Evolutionary conservation across 92 coral and sea anemone species (phyloP).

Genomic region (Paragorgia papillata): DNA sequence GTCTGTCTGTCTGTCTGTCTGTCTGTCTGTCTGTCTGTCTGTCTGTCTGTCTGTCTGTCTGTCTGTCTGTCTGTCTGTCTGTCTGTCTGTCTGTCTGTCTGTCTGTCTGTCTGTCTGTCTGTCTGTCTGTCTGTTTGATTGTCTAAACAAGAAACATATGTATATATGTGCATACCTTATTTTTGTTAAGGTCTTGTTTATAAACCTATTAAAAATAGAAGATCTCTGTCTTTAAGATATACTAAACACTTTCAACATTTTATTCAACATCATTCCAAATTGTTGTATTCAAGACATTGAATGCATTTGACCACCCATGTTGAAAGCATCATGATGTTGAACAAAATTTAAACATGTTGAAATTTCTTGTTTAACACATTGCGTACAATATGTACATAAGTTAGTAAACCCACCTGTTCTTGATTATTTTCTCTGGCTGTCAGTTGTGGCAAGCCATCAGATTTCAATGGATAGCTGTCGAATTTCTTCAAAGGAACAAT

Average conservation of each 20-base stretch:
- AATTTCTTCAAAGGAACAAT: constrained; percentile 6
- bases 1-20: too few relatives aligned
- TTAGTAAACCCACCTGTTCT: constrained; percentile 25
- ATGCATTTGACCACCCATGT: too few relatives aligned
- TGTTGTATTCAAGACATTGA: too few relatives aligned
- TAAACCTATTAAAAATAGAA: not conserved
- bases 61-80: not conserved
- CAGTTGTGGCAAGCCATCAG: constrained; percentile 40
- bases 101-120: not conserved
- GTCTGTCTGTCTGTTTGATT: not conserved
- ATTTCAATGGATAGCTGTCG: constrained; percentile 9
- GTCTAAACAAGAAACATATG: not conserved
- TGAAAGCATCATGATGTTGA: too few relatives aligned
- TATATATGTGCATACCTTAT: not conserved
- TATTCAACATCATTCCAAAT: too few relatives aligned
- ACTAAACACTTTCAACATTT: too few relatives aligned
- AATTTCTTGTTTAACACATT: too few relatives aligned
- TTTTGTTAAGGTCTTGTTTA: not conserved
- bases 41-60: too few relatives aligned
- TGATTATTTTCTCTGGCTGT: constrained; percentile 26
- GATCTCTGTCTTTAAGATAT: not conserved
- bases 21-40: too few relatives aligned
- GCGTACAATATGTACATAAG: too few relatives aligned
- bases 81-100: not conserved
- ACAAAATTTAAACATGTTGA: too few relatives aligned